A percentile compares a stretch with the other conserved stretches of the same genome.
These are phyloP conservation scores for Thymelicus acteon DNA, from an alignment of 2,888 invertebrate species.

Conservation along the genomic window DNA sequence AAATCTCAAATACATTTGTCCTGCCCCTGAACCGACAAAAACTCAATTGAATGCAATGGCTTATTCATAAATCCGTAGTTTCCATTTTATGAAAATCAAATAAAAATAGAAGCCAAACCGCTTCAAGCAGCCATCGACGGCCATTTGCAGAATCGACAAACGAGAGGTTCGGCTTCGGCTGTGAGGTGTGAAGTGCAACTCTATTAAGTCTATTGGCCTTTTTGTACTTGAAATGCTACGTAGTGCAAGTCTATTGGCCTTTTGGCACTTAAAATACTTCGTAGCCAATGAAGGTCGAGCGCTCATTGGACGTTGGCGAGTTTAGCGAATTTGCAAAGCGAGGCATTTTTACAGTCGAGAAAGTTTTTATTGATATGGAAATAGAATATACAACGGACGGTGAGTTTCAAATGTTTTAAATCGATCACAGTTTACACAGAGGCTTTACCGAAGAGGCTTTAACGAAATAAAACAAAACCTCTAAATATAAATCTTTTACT, in stretches of 20 bases:
- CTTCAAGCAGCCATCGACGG: background rate
- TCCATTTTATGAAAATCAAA: background rate
- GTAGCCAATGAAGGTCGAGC: constrained; percentile 26
- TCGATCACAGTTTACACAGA: too few species aligned
- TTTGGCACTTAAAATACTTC: constrained; percentile 28
- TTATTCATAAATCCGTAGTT: background rate
- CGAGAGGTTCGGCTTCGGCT: constrained; percentile 13
- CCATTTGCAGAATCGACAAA: constrained; percentile 22
- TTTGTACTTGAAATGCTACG: constrained; percentile 13
- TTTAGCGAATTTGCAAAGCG: constrained; percentile 3
- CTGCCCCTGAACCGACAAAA: too few species aligned
- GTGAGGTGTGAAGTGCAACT: constrained; percentile 24
- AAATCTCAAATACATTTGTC: too few species aligned
- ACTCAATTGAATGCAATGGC: too few species aligned
- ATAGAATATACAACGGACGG: too few species aligned
- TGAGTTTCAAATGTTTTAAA: too few species aligned
- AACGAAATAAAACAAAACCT: too few species aligned
- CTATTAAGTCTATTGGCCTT: constrained; percentile 26
- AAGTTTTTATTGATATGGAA: background rate
- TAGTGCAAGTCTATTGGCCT: constrained; percentile 18
- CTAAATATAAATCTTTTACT: too few species aligned
- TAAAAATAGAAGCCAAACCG: background rate
- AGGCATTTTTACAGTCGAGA: background rate
- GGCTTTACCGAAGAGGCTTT: too few species aligned
- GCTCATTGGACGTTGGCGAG: constrained; percentile 4